These are phyloP conservation scores for Crossaster papposus DNA, from an alignment of 53 echinoderm and acorn worm species.

Conservation along the genomic window DNA sequence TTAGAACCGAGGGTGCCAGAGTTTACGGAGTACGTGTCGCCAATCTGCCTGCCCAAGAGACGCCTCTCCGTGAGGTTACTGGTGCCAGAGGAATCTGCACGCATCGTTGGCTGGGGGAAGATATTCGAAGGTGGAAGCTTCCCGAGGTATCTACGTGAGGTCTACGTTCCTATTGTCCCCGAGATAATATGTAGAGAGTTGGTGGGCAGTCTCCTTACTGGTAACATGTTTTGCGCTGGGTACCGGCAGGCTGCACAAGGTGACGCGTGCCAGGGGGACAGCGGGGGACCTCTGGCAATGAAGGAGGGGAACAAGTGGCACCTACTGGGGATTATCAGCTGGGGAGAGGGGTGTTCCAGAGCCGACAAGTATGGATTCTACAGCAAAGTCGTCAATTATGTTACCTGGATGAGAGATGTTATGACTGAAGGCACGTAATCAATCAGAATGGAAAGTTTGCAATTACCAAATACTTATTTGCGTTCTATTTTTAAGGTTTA, in stretches of 20 bases:
- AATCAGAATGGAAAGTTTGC: not conserved
- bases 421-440: not conserved
- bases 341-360: slow-evolving; percentile 90
- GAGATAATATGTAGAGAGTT: slow-evolving; percentile 63
- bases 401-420: slow-evolving; percentile 56
- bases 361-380: slow-evolving; percentile 93
- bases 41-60: slow-evolving; percentile 79
- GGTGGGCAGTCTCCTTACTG: slow-evolving; percentile 48
- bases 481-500: no score
- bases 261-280: slow-evolving; percentile 91
- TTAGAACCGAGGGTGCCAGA: slow-evolving; percentile 48
- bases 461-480: no score
- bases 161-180: slow-evolving; percentile 69
- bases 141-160: slow-evolving; percentile 73
- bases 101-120: slow-evolving; percentile 80
- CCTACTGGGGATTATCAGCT: slow-evolving; percentile 85
- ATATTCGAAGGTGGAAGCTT: slow-evolving; percentile 61
- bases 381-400: slow-evolving; percentile 70
- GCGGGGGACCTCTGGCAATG: slow-evolving; percentile 85
- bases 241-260: slow-evolving; percentile 59
- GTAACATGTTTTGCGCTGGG: slow-evolving; percentile 95
- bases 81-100: slow-evolving; percentile 52
- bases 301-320: slow-evolving; percentile 67
- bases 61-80: slow-evolving; percentile 39
- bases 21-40: slow-evolving; percentile 77